phyloP scores from a whole-genome alignment of 1,140 invertebrate genomes.

The Mactra quadrangularis region DNA sequence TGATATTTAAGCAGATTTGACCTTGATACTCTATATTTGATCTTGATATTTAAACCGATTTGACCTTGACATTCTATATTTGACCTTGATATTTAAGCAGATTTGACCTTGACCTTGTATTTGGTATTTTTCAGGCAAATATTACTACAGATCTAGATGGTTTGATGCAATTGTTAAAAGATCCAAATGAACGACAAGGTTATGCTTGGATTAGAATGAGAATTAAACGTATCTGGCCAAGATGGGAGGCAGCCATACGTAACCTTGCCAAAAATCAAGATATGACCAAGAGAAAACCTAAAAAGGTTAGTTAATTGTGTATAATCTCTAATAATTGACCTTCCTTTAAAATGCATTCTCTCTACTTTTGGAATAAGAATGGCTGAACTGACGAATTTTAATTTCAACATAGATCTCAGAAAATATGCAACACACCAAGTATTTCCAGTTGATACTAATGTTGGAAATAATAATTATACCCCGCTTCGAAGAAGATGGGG shows the following conservation, averaged over 20 bases:
- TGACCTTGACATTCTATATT: background rate
- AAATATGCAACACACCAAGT: too few species aligned
- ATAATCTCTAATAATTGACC: too few species aligned
- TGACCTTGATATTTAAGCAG: background rate
- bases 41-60: background rate
- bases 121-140: slow-evolving; percentile 63
- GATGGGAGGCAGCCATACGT: slow-evolving; percentile 78
- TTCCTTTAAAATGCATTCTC: too few species aligned
- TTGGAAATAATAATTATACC: too few species aligned
- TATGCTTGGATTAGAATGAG: slow-evolving; percentile 83
- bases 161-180: slow-evolving; percentile 79
- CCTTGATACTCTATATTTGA: too few species aligned
- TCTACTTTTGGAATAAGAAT: too few species aligned
- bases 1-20: too few species aligned
- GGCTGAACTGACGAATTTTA: too few species aligned
- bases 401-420: too few species aligned
- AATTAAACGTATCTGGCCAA: slow-evolving; percentile 81
- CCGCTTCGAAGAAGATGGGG: too few species aligned
- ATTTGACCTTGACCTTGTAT: background rate
- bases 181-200: slow-evolving; percentile 80
- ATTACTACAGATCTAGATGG: slow-evolving; percentile 72
- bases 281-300: slow-evolving; percentile 59
- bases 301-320: slow-evolving; percentile 6
- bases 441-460: too few species aligned
- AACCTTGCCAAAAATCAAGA: slow-evolving; percentile 75